Conservation (phyloP, 2,888 invertebrate genomes). For the Bimastos eiseni region DNA sequence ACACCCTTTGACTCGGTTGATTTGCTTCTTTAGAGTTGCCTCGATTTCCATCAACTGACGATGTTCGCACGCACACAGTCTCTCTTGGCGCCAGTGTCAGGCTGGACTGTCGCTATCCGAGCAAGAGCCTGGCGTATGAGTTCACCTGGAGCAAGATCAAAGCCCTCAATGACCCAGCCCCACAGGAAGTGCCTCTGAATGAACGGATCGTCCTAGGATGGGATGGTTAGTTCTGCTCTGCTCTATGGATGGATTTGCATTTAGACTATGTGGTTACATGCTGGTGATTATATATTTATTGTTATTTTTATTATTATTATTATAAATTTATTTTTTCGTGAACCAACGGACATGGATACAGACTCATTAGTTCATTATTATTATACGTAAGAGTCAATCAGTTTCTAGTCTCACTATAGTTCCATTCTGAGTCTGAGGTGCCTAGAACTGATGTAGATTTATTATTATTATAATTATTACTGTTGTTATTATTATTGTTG, state of each 20-base stretch:
- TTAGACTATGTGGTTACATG: no score
- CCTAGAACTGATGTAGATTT: no score
- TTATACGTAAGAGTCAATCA: no score
- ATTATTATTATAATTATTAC: no score
- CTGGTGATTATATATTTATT: no score
- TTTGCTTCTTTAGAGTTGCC: not conserved
- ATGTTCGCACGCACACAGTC: not conserved
- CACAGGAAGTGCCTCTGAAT: constrained; percentile 15
- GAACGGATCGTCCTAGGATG: constrained; percentile 29
- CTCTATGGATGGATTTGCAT: not conserved
- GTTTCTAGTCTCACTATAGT: no score
- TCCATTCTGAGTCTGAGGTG: no score
- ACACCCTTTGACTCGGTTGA: not conserved
- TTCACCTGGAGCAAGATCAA: constrained; percentile 29
- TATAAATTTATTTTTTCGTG: no score
- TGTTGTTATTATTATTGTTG: no score
- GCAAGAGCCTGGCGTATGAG: not conserved
- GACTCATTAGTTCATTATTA: no score
- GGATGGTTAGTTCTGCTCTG: constrained; percentile 27
- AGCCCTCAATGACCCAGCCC: constrained; percentile 28
- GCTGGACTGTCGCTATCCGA: constrained; percentile 1
- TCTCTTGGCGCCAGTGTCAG: not conserved
- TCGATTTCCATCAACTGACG: not conserved
- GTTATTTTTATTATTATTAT: no score
- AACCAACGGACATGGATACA: no score